phyloP scores from a whole-genome alignment of 2,113 vertebrate species.

The Thamnophis sirtalis region DNA sequence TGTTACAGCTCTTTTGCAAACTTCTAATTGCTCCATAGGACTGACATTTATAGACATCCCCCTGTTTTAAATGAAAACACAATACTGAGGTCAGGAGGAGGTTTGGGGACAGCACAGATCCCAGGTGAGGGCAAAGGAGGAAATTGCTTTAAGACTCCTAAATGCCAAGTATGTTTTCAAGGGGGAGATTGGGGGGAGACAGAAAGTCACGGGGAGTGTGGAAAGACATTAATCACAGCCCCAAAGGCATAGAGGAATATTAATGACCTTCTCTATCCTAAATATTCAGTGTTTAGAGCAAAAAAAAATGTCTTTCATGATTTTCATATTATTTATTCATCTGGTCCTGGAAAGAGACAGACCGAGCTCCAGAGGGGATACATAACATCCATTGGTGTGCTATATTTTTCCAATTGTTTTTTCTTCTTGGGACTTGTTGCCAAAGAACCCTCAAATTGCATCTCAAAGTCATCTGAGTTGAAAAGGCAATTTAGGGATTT shows the following conservation, averaged over 20 bases:
- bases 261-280: constrained; percentile 51
- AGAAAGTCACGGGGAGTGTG: constrained; percentile 48
- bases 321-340: constrained; percentile 54
- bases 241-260: constrained; percentile 54
- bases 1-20: constrained; percentile 82
- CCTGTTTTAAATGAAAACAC: constrained; percentile 79
- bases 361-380: constrained; percentile 4
- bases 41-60: constrained; percentile 83
- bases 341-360: constrained; percentile 36
- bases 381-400: constrained; percentile 2
- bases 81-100: constrained; percentile 79
- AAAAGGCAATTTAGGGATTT: constrained; percentile 9
- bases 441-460: constrained; percentile 1
- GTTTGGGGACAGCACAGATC: constrained; percentile 74
- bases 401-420: constrained; percentile 12
- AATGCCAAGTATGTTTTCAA: constrained; percentile 68
- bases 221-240: constrained; percentile 56
- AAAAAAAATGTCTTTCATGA: constrained; percentile 41
- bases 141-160: constrained; percentile 75
- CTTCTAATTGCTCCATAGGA: constrained; percentile 80
- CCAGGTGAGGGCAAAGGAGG: constrained; percentile 76
- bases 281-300: constrained; percentile 40
- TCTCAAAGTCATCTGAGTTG: constrained; percentile 3
- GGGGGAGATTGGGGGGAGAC: neutral
- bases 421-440: neutral